phyloP scores from a whole-genome alignment of 1,140 invertebrate genomes.

The Whitmania pigra region DNA sequence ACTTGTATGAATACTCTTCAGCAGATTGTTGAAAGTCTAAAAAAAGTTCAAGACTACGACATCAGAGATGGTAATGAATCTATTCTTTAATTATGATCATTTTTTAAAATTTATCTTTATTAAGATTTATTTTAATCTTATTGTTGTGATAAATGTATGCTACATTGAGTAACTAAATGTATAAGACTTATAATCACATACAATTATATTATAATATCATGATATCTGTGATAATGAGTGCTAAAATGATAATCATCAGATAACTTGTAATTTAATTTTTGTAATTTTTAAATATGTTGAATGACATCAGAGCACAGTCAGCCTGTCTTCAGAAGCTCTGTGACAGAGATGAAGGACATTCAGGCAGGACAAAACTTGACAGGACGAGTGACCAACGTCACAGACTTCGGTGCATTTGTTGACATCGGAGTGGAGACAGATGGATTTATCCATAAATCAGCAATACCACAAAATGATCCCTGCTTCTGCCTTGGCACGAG shows the following conservation, averaged over 20 bases:
- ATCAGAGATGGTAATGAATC: too few relatives aligned
- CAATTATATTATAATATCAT: too few relatives aligned
- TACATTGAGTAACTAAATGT: too few relatives aligned
- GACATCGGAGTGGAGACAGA: conserved; percentile 67
- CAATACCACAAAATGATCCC: conserved; percentile 24
- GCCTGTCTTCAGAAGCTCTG: conserved; percentile 56
- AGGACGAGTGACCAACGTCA: conserved; percentile 55
- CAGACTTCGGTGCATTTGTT: conserved; percentile 77
- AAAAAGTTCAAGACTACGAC: too few relatives aligned
- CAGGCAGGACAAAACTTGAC: conserved; percentile 46
- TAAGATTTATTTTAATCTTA: too few relatives aligned
- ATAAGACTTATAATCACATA: too few relatives aligned
- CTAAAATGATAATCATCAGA: background rate
- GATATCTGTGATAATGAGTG: too few relatives aligned
- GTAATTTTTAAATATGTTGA: background rate
- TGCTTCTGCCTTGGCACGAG: conserved; percentile 29
- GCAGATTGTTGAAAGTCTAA: too few relatives aligned
- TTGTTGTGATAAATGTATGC: too few relatives aligned
- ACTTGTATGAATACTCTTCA: too few relatives aligned
- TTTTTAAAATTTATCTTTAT: background rate
- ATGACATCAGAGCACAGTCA: conserved; percentile 44
- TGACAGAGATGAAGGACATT: conserved; percentile 52
- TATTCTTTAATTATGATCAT: background rate
- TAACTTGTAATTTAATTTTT: background rate
- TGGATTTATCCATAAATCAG: conserved; percentile 56